A percentile compares a stretch with the other conserved stretches of the same genome.
phyloP scores from a whole-genome alignment of 2,888 invertebrate genomes.

The Nemurella pictetii region DNA sequence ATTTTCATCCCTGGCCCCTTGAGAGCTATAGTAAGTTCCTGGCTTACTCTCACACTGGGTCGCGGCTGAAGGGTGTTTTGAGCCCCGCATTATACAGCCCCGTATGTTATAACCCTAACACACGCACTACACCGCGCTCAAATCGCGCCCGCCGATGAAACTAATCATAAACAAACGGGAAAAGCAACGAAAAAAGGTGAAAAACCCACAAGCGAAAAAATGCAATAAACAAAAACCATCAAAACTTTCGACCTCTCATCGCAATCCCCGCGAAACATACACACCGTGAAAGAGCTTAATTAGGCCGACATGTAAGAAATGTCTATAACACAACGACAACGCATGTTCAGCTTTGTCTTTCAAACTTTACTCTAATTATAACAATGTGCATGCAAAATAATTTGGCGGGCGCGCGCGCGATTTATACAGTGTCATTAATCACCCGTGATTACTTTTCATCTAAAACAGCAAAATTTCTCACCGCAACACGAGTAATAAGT shows the following conservation, averaged over 20 bases:
- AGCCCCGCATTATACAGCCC: background rate
- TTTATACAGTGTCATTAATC: background rate
- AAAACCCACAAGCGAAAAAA: background rate
- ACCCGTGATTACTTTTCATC: background rate
- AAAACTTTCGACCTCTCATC: background rate
- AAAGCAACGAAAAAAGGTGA: background rate
- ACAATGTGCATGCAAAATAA: background rate
- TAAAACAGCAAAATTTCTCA: background rate
- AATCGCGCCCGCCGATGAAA: background rate
- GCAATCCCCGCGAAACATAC: background rate
- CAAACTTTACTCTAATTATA: background rate
- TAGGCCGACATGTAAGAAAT: background rate
- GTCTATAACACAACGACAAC: background rate
- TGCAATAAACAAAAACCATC: background rate
- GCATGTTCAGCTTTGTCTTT: background rate
- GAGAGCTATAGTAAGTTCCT: background rate
- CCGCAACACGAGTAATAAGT: background rate
- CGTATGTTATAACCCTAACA: background rate
- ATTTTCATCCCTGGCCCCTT: background rate
- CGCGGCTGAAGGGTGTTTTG: background rate
- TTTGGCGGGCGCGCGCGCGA: too few relatives aligned
- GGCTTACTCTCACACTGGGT: background rate
- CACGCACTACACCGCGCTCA: background rate
- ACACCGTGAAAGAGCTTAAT: background rate
- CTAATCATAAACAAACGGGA: background rate